These are phyloP conservation scores for Dicyrtomina minuta DNA, from an alignment of 2,888 invertebrate genomes.

Conservation along the genomic window DNA sequence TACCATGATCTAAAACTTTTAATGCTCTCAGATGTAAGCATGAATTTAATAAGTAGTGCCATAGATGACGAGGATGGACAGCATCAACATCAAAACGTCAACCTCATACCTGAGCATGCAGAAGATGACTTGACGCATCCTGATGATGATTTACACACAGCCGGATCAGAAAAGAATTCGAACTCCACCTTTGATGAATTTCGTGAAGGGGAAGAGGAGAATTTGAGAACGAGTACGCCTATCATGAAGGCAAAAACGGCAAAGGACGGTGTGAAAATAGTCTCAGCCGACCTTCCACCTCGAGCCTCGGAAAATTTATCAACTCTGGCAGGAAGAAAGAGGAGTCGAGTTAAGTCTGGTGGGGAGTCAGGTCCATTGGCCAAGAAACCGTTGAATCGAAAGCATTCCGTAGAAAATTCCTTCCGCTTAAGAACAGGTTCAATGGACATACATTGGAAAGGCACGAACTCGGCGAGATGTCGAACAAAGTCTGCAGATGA, in stretches of 20 bases:
- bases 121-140: too few relatives aligned
- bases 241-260: not conserved
- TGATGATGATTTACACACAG: slow-evolving; percentile 6
- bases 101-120: too few relatives aligned
- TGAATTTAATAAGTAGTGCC: not conserved
- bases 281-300: not conserved
- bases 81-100: too few relatives aligned
- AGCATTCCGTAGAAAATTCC: slow-evolving; percentile 32
- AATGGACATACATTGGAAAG: slow-evolving; percentile 34
- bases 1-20: slow-evolving; percentile 58
- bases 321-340: slow-evolving; percentile 34
- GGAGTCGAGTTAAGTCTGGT: slow-evolving; percentile 49
- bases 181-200: not conserved
- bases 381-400: slow-evolving; percentile 42
- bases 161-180: not conserved
- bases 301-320: not conserved
- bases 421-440: slow-evolving; percentile 36
- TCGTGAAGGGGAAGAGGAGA: not conserved
- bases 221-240: slow-evolving; percentile 21
- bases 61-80: not conserved
- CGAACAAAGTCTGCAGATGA: slow-evolving; percentile 33
- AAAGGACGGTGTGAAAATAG: slow-evolving; percentile 1
- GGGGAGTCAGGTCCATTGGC: slow-evolving; percentile 48
- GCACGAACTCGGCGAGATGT: not conserved
- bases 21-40: slow-evolving; percentile 50